These are phyloP conservation scores for Engraulis encrasicolus DNA, from an alignment of 2,113 vertebrate species.

Conservation along the genomic window DNA sequence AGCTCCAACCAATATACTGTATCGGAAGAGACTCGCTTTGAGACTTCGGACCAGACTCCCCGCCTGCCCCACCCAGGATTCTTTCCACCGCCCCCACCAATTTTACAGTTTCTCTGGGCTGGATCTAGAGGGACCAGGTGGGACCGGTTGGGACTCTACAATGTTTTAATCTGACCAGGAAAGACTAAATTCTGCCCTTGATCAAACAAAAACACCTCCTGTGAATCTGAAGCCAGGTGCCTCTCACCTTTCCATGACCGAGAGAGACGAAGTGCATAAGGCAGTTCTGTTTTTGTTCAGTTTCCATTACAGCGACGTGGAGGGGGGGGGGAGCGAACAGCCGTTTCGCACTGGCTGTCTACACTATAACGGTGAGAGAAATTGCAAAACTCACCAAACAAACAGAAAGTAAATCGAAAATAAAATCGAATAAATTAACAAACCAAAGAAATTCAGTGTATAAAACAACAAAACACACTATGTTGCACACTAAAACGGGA, in stretches of 20 bases:
- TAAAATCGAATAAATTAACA: not conserved
- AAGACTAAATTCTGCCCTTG: not conserved
- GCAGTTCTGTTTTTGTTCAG: conserved; percentile 39
- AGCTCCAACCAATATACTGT: no score
- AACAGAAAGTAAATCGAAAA: conserved; percentile 29
- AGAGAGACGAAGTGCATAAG: conserved; percentile 32
- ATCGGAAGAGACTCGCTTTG: no score
- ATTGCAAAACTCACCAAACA: conserved; percentile 23
- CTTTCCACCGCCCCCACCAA: no score
- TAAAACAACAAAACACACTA: not conserved
- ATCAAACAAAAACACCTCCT: conserved; percentile 23
- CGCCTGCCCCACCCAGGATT: no score
- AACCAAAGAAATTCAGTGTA: not conserved
- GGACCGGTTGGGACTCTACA: no score
- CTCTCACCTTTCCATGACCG: conserved; percentile 1
- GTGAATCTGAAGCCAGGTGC: conserved; percentile 49
- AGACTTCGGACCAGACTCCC: no score
- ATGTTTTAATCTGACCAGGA: no score
- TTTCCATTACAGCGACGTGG: conserved; percentile 32
- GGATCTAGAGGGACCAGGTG: no score
- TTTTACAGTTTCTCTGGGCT: not conserved
- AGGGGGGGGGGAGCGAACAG: conserved; percentile 44
- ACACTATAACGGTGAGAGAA: not conserved
- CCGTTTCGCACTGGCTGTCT: not conserved
- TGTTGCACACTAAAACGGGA: not conserved